Conservation (phyloP, 2,113 vertebrate species). For the Condylura cristata region DNA sequence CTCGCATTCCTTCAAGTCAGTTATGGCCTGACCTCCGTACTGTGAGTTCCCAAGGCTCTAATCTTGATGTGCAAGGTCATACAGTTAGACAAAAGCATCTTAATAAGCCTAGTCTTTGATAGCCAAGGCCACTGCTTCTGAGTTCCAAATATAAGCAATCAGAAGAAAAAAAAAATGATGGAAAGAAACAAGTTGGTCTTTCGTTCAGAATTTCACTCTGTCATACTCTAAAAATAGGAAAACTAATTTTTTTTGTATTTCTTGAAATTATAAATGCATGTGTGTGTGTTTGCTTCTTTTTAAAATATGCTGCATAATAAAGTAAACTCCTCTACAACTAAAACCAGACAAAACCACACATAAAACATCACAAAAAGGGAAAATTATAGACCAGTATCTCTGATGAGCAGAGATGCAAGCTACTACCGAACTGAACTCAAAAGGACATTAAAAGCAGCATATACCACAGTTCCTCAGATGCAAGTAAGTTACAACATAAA, state of each 20-base stretch:
- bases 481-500: no score
- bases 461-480: no score
- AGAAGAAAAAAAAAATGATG: background rate
- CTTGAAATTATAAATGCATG: background rate
- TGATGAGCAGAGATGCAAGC: no score
- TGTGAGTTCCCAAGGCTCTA: background rate
- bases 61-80: constrained; percentile 29
- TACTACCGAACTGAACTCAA: no score
- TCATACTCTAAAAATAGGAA: background rate
- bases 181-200: background rate
- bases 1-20: background rate
- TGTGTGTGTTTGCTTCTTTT: background rate
- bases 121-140: background rate
- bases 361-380: no score
- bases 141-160: background rate
- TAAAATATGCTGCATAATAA: background rate
- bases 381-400: no score
- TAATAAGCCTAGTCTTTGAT: background rate
- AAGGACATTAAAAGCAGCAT: no score
- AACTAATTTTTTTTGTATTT: background rate
- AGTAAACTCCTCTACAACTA: background rate
- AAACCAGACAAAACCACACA: no score
- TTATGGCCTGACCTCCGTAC: background rate
- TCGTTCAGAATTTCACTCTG: background rate
- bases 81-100: background rate